Evolutionary conservation across 1,140 invertebrate species (phyloP), one percentile per base, ranked within the genome.

Genomic region (Maniola jurtina): DNA sequence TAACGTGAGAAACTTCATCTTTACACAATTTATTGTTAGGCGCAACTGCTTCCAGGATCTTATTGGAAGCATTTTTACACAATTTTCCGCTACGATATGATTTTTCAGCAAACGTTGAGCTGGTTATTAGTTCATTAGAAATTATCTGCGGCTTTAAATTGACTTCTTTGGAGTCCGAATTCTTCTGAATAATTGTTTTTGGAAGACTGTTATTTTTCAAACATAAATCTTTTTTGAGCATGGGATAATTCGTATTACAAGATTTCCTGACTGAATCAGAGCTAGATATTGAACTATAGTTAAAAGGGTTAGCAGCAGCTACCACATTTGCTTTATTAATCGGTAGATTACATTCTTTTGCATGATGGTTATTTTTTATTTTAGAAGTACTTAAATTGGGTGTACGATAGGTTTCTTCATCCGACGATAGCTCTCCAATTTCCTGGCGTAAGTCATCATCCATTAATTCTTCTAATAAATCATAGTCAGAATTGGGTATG

Each of bases 361-460:
- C 14, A 25, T 52, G n/a, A 55, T 11, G 15, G 16, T 38, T 40
- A 52, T 13, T 55, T 58, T 47, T 64, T 42, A 40, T 45, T 54
- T 68, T 68, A 48, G 56, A 45, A 54, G 36, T n/a, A 52, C 36
- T 50, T 48, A 57, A 38, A 40, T 38, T 38, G 35, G 36, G 7
- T 10, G 40, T n/a, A 14, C 61, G 25, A 65, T 69, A 75, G 8
- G 52, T 57, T 69, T 88, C 84, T n/a, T 90, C 87, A 68, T 89
- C 87, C 25, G 81, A 84, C 40, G 75, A 79, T 15, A 86, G 56
- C 70, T 90, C 88, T 0, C 84, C 80, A n/a, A 90, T 85, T 82
- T 90, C 88, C 76, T 84, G 77, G 11, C 83, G 76, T 36, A 90
- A 68, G 35, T 89, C 88, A 62, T 89, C 86, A 66, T 89, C 87